Conservation (phyloP, 2,797 vertebrate species). For the Hapalemur alaotrensis region DNA sequence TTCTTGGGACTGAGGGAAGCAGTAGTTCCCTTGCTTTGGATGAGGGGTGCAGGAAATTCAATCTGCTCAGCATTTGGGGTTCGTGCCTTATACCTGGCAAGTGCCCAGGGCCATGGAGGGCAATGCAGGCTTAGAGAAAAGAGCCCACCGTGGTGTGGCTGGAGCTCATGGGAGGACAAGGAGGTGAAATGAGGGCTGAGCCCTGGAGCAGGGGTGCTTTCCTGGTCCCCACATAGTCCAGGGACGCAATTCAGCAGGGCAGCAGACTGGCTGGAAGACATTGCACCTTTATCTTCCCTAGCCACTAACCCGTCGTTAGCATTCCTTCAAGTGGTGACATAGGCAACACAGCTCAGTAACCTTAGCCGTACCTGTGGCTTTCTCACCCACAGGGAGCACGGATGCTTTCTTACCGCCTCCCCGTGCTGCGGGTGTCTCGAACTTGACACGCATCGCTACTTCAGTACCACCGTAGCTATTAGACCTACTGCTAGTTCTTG, state of each 20-base stretch:
- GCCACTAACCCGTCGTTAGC: accelerated
- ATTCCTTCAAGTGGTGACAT: accelerated
- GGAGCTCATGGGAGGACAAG: neutral
- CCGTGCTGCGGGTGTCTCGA: neutral
- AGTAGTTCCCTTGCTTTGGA: neutral
- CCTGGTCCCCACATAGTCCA: neutral
- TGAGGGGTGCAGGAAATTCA: neutral
- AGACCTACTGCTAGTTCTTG: neutral
- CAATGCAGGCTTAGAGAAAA: neutral
- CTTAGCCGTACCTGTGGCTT: accelerated
- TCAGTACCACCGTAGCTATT: neutral
- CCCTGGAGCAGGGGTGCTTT: accelerated
- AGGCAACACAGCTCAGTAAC: accelerated
- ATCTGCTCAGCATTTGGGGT: neutral
- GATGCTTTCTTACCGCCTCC: neutral
- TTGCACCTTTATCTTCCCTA: neutral
- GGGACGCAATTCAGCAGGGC: neutral
- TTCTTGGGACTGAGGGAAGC: neutral
- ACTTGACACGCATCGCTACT: accelerated
- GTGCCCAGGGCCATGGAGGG: neutral
- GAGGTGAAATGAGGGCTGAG: neutral
- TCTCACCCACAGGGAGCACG: neutral
- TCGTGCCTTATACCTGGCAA: neutral
- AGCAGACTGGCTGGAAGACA: neutral
- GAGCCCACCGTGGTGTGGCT: accelerated